Evolutionary conservation across 2,113 vertebrate genomes (phyloP).

Genomic region (Ornithorhynchus anatinus): DNA sequence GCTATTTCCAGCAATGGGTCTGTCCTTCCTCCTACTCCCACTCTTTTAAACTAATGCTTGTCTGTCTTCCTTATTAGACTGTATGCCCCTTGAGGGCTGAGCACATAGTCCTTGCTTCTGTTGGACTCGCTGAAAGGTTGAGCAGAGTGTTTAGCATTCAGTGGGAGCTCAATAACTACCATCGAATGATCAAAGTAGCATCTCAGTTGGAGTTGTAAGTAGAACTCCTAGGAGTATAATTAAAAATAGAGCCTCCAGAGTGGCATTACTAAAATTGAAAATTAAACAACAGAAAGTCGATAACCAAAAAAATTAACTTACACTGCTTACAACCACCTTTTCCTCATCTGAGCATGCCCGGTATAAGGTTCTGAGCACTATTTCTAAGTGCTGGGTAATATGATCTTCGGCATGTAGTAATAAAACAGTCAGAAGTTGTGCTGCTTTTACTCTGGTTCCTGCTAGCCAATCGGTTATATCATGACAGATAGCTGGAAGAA

Average conservation of each 20-base stretch:
- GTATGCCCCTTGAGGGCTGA: too few species aligned
- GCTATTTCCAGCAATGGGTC: too few species aligned
- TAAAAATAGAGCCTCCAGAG: background rate
- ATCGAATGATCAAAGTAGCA: background rate
- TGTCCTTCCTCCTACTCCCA: too few species aligned
- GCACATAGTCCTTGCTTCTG: too few species aligned
- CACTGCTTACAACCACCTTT: constrained; percentile 76
- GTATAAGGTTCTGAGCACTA: constrained; percentile 81
- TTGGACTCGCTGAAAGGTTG: too few species aligned
- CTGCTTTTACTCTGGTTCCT: constrained; percentile 83
- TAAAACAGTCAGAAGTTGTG: constrained; percentile 82
- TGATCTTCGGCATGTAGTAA: constrained; percentile 91
- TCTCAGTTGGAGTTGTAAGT: background rate
- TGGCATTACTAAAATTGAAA: background rate
- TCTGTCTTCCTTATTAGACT: too few species aligned
- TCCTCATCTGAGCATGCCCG: constrained; percentile 80
- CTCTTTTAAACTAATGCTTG: too few species aligned
- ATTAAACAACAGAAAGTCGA: background rate
- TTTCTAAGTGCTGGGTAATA: constrained; percentile 87
- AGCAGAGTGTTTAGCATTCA: too few species aligned
- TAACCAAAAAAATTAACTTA: constrained; percentile 60
- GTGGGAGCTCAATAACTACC: too few species aligned
- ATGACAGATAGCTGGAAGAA: constrained; percentile 83
- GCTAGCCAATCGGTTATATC: constrained; percentile 90
- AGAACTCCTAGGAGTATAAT: background rate